Evolutionary conservation across 2,888 invertebrate genomes (phyloP).

Genomic region (Coenonympha glycerion): DNA sequence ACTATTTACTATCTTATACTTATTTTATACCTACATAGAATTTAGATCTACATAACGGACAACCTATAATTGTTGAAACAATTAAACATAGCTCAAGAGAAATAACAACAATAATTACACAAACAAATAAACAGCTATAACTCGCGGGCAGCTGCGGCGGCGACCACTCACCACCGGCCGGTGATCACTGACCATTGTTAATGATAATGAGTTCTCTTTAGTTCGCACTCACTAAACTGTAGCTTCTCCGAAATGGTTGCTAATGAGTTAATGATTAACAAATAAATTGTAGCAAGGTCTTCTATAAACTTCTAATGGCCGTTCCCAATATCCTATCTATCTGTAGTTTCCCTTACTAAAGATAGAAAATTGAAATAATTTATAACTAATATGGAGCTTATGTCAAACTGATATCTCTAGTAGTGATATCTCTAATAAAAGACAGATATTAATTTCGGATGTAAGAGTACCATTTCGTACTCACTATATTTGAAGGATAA

Average conservation of each 20-base stretch:
- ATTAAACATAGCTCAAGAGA: conserved; percentile 13
- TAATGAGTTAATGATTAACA: conserved; percentile 9
- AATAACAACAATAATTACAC: conserved; percentile 1
- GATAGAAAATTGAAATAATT: too few relatives aligned
- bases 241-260: conserved; percentile 1
- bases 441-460: background rate
- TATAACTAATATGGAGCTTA: too few relatives aligned
- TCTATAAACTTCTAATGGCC: too few relatives aligned
- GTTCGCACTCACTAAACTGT: background rate
- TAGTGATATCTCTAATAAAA: too few relatives aligned
- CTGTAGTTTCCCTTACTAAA: too few relatives aligned
- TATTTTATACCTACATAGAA: too few relatives aligned
- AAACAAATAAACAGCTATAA: conserved; percentile 10
- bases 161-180: conserved; percentile 2
- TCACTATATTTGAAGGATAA: too few relatives aligned
- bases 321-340: too few relatives aligned
- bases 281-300: too few relatives aligned
- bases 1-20: too few relatives aligned
- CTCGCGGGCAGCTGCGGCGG: background rate
- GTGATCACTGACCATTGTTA: conserved; percentile 5
- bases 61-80: background rate
- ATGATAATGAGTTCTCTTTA: conserved; percentile 3
- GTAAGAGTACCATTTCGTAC: too few relatives aligned
- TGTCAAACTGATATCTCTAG: too few relatives aligned
- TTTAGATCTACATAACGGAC: background rate